These are phyloP conservation scores for Parnassius smintheus DNA, from an alignment of 2,888 invertebrate genomes.

Conservation along the genomic window DNA sequence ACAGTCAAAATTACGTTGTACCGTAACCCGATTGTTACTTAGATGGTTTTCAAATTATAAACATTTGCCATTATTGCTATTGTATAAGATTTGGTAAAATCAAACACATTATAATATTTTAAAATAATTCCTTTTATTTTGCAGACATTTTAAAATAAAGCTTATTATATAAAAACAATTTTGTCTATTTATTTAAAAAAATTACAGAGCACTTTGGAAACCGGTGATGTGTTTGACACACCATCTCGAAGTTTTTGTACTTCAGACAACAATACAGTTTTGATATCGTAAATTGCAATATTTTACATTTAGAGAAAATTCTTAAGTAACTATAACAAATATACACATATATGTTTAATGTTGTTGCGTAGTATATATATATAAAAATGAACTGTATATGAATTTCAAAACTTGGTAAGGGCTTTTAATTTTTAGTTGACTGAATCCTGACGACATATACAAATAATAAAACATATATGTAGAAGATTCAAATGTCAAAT, in stretches of 20 bases:
- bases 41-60: too few relatives aligned
- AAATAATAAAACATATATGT: constrained; percentile 19
- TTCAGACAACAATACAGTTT: constrained; percentile 3
- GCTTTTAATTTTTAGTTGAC: constrained; percentile 3
- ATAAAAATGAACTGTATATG: not conserved
- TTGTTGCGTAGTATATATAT: too few relatives aligned
- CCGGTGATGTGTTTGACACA: constrained; percentile 32
- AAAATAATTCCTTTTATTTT: constrained; percentile 48
- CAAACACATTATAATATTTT: constrained; percentile 36
- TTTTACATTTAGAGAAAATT: not conserved
- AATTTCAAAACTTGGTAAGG: constrained; percentile 4
- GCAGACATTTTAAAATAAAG: constrained; percentile 46
- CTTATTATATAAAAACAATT: constrained; percentile 44
- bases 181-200: constrained; percentile 25
- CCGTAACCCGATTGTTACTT: too few relatives aligned
- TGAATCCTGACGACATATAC: constrained; percentile 27
- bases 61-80: too few relatives aligned
- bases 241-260: constrained; percentile 26
- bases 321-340: not conserved
- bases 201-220: constrained; percentile 30
- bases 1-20: too few relatives aligned
- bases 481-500: constrained; percentile 20
- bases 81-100: constrained; percentile 13
- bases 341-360: not conserved
- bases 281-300: not conserved